Conservation (phyloP, 2,113 vertebrate genomes). For the Pseudorectes ferrugineus region DNA sequence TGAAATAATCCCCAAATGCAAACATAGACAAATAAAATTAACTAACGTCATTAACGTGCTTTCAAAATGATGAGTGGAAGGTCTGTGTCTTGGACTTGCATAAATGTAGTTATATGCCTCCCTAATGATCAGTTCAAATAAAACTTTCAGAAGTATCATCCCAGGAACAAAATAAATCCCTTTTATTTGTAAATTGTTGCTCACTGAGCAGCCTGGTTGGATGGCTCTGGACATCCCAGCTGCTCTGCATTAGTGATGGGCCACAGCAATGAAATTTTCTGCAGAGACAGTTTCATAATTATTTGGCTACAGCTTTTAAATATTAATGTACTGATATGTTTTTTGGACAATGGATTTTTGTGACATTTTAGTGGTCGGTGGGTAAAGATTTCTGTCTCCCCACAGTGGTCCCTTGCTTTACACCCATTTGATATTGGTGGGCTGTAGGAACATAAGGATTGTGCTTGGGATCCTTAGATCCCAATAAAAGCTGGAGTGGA, state of each 20-base stretch:
- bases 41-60: neutral
- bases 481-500: neutral
- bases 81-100: neutral
- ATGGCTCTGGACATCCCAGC: neutral
- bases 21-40: neutral
- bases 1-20: neutral
- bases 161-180: neutral
- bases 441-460: neutral
- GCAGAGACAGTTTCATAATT: neutral
- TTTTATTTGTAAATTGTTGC: neutral
- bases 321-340: neutral
- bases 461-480: neutral
- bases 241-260: neutral
- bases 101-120: neutral
- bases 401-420: neutral
- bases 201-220: neutral
- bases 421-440: neutral
- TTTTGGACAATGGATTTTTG: neutral
- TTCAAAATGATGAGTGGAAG: neutral
- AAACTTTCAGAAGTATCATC: neutral
- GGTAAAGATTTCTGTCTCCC: neutral
- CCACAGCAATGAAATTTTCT: neutral
- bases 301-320: neutral
- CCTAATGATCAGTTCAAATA: neutral
- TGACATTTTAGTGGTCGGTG: neutral